These are phyloP conservation scores for Ylistrum balloti DNA, from an alignment of 1,140 invertebrate genomes.

Conservation along the genomic window DNA sequence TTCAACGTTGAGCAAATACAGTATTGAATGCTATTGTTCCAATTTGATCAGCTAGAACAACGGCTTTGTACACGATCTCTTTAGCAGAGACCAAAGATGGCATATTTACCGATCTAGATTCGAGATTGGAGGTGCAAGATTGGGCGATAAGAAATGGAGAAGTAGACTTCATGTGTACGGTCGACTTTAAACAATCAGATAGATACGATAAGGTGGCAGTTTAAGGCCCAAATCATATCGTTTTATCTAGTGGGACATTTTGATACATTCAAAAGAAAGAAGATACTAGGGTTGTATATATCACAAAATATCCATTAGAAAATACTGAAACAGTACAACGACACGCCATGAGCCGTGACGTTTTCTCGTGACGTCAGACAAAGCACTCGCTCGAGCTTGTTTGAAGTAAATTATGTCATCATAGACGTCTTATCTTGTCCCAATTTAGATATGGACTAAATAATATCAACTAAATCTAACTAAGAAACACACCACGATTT, in stretches of 20 bases:
- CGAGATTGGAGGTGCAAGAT: constrained; percentile 50
- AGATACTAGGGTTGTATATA: constrained; percentile 47
- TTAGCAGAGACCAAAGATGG: constrained; percentile 9
- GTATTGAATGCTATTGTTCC: not conserved
- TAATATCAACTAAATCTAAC: not conserved
- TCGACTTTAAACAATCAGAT: constrained; percentile 45
- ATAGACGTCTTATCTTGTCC: constrained; percentile 48
- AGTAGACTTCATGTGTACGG: constrained; percentile 10
- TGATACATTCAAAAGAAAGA: constrained; percentile 48
- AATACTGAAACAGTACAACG: constrained; percentile 47
- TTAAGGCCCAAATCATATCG: constrained; percentile 43
- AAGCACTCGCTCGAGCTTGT: constrained; percentile 1
- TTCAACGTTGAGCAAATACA: constrained; percentile 19
- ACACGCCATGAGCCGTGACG: constrained; percentile 54
- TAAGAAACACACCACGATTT: constrained; percentile 36
- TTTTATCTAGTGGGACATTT: constrained; percentile 49
- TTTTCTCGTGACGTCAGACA: constrained; percentile 48
- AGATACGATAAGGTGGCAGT: not conserved
- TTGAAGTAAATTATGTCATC: constrained; percentile 54
- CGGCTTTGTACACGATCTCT: not conserved
- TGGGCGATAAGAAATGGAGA: constrained; percentile 42
- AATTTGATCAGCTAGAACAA: not conserved
- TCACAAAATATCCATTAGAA: constrained; percentile 42
- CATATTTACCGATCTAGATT: constrained; percentile 40
- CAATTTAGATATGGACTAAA: constrained; percentile 50